Conservation (phyloP, 2,888 invertebrate genomes). For the Oithona nana region DNA sequence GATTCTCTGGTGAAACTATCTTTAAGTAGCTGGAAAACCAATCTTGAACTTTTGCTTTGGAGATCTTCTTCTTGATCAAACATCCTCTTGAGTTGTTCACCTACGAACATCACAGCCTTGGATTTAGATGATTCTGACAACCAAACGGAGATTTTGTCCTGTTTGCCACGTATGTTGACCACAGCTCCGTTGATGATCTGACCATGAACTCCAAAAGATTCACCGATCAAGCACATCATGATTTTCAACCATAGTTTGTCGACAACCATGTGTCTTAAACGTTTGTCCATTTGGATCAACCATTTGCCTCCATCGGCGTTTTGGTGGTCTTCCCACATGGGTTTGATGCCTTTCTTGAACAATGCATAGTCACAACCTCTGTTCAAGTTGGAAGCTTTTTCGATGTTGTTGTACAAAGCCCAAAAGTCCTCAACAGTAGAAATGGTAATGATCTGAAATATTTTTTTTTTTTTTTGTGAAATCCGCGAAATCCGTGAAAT, state of each 20-base stretch:
- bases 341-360: constrained; percentile 63
- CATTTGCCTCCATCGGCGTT: constrained; percentile 78
- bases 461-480: too few relatives aligned
- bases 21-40: too few relatives aligned
- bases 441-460: constrained; percentile 37
- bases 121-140: constrained; percentile 61
- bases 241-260: constrained; percentile 75
- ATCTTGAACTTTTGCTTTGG: too few relatives aligned
- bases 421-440: constrained; percentile 97
- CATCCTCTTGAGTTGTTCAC: not conserved
- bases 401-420: constrained; percentile 82
- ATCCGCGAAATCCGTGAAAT: too few relatives aligned
- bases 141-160: constrained; percentile 89
- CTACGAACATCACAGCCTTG: constrained; percentile 23
- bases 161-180: constrained; percentile 74
- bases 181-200: constrained; percentile 93
- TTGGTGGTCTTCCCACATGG: constrained; percentile 90
- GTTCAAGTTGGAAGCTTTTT: constrained; percentile 60
- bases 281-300: constrained; percentile 65
- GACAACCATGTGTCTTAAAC: constrained; percentile 50
- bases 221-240: constrained; percentile 76
- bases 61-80: too few relatives aligned
- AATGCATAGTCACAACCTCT: constrained; percentile 68
- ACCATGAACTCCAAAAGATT: constrained; percentile 65
- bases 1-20: too few relatives aligned